Percentiles rank a stretch among this genome's conserved stretches.
These are phyloP conservation scores for human DNA, from an alignment of 2,113 vertebrate species.

Conservation along the genomic window DNA sequence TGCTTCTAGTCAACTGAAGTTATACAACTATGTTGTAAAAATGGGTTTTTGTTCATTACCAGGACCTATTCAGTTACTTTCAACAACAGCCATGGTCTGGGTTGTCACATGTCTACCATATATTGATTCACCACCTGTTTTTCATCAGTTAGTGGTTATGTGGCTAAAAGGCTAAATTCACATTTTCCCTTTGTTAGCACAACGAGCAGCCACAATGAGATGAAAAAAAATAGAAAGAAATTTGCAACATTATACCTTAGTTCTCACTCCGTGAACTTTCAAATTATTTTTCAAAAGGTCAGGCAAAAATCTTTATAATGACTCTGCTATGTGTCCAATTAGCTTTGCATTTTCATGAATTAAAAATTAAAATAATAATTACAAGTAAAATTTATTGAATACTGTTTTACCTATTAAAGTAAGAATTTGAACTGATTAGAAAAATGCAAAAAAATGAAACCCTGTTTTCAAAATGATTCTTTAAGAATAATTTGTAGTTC, in stretches of 20 bases:
- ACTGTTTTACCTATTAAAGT: not conserved
- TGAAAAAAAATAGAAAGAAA: not conserved
- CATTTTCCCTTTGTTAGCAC: conserved; percentile 70
- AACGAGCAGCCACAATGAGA: conserved; percentile 62
- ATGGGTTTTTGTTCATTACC: conserved; percentile 68
- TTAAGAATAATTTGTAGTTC: not conserved
- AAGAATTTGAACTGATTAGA: not conserved
- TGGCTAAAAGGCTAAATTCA: conserved; percentile 70
- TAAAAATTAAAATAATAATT: conserved; percentile 23
- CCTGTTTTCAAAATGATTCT: not conserved
- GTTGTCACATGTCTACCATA: conserved; percentile 48
- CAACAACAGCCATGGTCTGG: conserved; percentile 57
- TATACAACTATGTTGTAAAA: conserved; percentile 71
- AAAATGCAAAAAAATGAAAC: not conserved
- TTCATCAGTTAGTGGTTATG: conserved; percentile 71
- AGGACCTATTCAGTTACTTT: conserved; percentile 67
- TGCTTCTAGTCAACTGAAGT: conserved; percentile 68
- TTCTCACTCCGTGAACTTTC: conserved; percentile 59
- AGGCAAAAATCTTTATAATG: conserved; percentile 61
- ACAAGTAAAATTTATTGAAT: not conserved
- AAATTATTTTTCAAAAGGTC: conserved; percentile 76
- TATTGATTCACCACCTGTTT: conserved; percentile 76
- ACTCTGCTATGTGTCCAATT: conserved; percentile 60
- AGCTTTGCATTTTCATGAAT: conserved; percentile 53
- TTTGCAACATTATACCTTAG: conserved; percentile 60